Conservation (phyloP, 2,888 invertebrate species). For the Dryadula phaetusa region DNA sequence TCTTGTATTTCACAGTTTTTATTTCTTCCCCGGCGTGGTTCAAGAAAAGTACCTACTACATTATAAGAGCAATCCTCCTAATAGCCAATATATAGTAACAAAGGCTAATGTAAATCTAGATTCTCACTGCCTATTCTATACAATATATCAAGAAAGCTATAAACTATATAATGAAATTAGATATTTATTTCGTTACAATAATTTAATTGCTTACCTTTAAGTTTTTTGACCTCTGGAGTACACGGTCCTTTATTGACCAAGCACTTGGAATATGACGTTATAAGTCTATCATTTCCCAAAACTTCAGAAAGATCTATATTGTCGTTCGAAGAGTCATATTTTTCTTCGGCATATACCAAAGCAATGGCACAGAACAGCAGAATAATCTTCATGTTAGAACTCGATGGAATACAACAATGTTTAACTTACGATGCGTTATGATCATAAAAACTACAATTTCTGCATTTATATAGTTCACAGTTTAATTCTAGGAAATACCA, state of each 20-base stretch:
- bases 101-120: too few species aligned
- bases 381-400: conserved; percentile 31
- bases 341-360: conserved; percentile 62
- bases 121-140: too few species aligned
- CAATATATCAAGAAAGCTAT: too few species aligned
- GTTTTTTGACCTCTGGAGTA: conserved; percentile 87
- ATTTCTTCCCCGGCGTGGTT: too few species aligned
- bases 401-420: conserved; percentile 8
- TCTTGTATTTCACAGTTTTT: too few species aligned
- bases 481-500: conserved; percentile 46
- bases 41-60: too few species aligned
- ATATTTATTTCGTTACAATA: conserved; percentile 46
- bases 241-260: conserved; percentile 87
- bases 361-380: conserved; percentile 55
- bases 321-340: conserved; percentile 86
- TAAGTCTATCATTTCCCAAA: conserved; percentile 86
- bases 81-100: too few species aligned
- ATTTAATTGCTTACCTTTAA: conserved; percentile 84
- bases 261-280: conserved; percentile 88
- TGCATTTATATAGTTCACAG: conserved; percentile 36
- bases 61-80: too few species aligned
- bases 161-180: too few species aligned
- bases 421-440: conserved; percentile 29
- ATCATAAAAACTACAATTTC: conserved; percentile 38
- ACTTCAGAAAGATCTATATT: conserved; percentile 88